A percentile compares a stretch with the other conserved stretches of the same genome.
Evolutionary conservation across 2,113 vertebrate genomes (phyloP).

Genomic region (Vulpes vulpes): DNA sequence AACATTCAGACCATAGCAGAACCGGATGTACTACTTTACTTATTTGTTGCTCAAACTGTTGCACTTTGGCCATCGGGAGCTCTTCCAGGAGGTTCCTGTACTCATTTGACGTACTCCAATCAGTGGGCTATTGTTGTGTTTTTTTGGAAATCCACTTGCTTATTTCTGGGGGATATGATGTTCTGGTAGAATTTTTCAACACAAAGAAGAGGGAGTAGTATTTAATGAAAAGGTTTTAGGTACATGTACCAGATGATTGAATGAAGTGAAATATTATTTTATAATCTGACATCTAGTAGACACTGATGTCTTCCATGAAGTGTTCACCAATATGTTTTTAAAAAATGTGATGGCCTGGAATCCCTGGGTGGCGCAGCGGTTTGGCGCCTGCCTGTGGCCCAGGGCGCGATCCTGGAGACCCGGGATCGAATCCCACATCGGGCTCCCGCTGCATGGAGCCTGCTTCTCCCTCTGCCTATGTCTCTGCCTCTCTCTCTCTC

Average conservation of each 20-base stretch:
- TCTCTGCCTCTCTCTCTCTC: no score
- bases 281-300: background rate
- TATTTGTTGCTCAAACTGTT: background rate
- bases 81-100: background rate
- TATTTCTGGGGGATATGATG: background rate
- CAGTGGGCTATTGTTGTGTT: background rate
- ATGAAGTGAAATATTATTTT: background rate
- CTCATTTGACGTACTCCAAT: background rate
- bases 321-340: background rate
- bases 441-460: no score
- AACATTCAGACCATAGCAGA: background rate
- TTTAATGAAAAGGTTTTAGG: background rate
- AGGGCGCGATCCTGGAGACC: no score
- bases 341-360: no score
- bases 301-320: no score
- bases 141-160: background rate
- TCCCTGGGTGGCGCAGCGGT: no score
- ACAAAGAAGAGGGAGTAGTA: background rate
- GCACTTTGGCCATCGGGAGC: background rate
- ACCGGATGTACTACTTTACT: background rate
- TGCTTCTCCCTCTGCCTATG: no score
- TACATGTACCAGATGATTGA: background rate
- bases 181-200: background rate
- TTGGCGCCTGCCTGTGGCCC: no score
- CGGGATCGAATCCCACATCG: no score